Evolutionary conservation across 2,113 vertebrate genomes (phyloP).

Genomic region (Meleagris gallopavo): DNA sequence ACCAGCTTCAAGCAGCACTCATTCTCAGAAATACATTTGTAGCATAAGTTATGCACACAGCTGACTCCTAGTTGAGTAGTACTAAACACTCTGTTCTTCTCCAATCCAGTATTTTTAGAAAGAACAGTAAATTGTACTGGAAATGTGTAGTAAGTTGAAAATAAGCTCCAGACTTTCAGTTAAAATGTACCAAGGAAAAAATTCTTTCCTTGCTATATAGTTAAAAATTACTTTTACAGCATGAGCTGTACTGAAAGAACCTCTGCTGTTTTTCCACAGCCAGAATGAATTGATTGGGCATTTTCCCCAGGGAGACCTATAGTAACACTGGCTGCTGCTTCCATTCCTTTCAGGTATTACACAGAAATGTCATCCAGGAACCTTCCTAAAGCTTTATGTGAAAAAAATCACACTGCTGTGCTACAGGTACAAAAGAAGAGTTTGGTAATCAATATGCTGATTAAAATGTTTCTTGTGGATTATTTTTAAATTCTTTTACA

Average conservation of each 20-base stretch:
- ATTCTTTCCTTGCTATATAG: not conserved
- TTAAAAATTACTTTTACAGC: not conserved
- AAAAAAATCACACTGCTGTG: not conserved
- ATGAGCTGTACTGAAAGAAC: constrained; percentile 3
- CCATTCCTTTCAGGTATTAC: not conserved
- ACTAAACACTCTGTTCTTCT: constrained; percentile 17
- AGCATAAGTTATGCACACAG: not conserved
- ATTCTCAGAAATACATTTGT: not conserved
- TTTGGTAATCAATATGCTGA: not conserved
- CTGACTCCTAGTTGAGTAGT: not conserved
- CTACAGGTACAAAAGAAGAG: not conserved
- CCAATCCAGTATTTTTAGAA: constrained; percentile 35
- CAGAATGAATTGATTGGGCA: not conserved
- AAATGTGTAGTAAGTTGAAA: not conserved
- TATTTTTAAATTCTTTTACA: not conserved
- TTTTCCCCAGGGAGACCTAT: not conserved
- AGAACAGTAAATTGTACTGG: not conserved
- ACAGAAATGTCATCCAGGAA: constrained; percentile 4
- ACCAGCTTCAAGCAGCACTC: not conserved
- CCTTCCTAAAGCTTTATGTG: not conserved
- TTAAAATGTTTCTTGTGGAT: constrained; percentile 10
- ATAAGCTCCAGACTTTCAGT: constrained; percentile 14
- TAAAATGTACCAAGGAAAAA: not conserved
- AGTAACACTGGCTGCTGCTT: not conserved
- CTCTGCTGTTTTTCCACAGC: not conserved